These are phyloP conservation scores for Asarcornis scutulata DNA, from an alignment of 2,113 vertebrate species.

Conservation along the genomic window DNA sequence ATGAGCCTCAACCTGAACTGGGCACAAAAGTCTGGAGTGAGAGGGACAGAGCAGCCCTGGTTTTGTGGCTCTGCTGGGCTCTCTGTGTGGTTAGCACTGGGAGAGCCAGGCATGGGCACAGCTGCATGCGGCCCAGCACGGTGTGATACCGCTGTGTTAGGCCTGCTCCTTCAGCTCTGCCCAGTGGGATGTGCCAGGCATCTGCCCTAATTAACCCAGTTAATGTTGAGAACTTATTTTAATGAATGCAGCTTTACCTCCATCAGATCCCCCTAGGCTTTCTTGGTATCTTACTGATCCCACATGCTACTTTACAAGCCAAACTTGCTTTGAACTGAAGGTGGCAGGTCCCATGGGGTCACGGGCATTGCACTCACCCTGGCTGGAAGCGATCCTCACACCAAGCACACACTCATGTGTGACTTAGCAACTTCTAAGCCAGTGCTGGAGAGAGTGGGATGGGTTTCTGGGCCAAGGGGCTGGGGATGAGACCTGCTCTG, in stretches of 20 bases:
- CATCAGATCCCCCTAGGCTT: not conserved
- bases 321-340: not conserved
- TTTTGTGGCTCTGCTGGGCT: not conserved
- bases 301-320: not conserved
- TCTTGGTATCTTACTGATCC: not conserved
- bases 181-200: not conserved
- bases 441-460: not conserved
- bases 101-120: rapidly evolving
- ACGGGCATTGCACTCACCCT: not conserved
- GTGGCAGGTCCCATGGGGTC: not conserved
- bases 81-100: rapidly evolving
- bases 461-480: not conserved
- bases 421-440: not conserved
- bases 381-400: not conserved
- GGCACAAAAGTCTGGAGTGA: not conserved
- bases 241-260: not conserved
- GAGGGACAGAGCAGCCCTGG: not conserved
- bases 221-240: not conserved
- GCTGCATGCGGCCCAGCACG: rapidly evolving
- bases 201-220: not conserved
- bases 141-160: not conserved
- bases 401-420: not conserved
- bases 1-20: not conserved
- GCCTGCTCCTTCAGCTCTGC: not conserved
- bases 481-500: not conserved